phyloP scores from a whole-genome alignment of 2,113 vertebrate genomes.

The Tyrannus savana region DNA sequence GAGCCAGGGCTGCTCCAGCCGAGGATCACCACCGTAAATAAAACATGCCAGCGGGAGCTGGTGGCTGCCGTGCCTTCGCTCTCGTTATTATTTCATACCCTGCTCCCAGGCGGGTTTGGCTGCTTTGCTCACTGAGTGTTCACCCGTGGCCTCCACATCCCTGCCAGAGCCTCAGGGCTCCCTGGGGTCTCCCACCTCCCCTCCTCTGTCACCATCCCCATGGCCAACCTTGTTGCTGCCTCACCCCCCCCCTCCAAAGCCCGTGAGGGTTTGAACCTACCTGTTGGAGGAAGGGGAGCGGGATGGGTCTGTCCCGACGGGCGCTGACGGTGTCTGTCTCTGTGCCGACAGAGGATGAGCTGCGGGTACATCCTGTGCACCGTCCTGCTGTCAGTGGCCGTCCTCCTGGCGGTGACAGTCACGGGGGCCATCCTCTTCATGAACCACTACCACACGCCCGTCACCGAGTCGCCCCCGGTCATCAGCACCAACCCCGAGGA shows the following conservation, averaged over 20 bases:
- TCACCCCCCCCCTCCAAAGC: neutral
- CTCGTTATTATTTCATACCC: constrained; percentile 48
- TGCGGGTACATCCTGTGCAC: constrained; percentile 91
- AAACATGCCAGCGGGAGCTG: neutral
- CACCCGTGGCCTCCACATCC: neutral
- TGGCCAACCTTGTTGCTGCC: neutral
- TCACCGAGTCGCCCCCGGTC: constrained; percentile 84
- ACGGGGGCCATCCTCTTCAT: constrained; percentile 93
- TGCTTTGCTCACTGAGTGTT: neutral
- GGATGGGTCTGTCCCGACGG: rapidly evolving
- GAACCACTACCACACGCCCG: constrained; percentile 85
- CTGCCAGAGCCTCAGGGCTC: neutral
- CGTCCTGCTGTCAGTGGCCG: constrained; percentile 89
- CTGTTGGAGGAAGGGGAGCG: rapidly evolving
- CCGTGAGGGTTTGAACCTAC: neutral
- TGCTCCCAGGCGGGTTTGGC: neutral
- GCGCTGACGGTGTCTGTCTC: rapidly evolving
- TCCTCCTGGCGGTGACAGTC: constrained; percentile 88
- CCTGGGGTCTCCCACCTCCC: neutral
- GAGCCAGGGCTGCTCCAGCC: neutral
- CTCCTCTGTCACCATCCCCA: neutral
- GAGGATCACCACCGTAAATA: neutral
- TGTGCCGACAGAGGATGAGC: constrained; percentile 83
- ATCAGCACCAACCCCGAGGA: constrained; percentile 93
- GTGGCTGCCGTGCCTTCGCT: neutral